A percentile compares a stretch with the other conserved stretches of the same genome.
phyloP scores from a whole-genome alignment of 2,113 vertebrate species.

The Eudyptes chrysolophus region DNA sequence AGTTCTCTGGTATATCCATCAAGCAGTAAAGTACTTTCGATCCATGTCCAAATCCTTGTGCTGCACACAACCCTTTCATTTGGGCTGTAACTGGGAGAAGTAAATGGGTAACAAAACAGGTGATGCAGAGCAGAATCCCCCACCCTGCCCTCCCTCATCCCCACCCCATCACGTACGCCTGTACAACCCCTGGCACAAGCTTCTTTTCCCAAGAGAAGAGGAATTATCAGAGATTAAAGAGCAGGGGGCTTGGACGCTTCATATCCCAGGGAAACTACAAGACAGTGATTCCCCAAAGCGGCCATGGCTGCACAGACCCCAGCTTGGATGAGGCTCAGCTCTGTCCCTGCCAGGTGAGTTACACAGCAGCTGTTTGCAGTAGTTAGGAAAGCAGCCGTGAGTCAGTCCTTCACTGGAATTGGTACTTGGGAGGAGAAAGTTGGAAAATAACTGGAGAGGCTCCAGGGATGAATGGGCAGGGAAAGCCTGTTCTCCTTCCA shows the following conservation, averaged over 20 bases:
- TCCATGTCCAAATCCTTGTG: not conserved
- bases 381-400: not conserved
- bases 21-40: not conserved
- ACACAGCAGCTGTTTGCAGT: not conserved
- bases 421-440: not conserved
- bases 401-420: not conserved
- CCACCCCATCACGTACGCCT: accelerated
- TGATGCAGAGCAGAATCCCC: not conserved
- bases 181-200: not conserved
- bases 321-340: not conserved
- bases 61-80: not conserved
- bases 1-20: not conserved
- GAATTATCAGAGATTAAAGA: not conserved
- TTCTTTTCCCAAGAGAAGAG: not conserved
- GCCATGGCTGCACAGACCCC: not conserved
- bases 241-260: not conserved
- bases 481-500: slow-evolving; percentile 19
- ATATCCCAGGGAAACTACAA: not conserved
- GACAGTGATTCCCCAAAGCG: not conserved
- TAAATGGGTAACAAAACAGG: not conserved
- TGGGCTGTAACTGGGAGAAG: not conserved
- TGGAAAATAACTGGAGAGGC: slow-evolving; percentile 16
- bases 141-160: not conserved
- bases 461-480: slow-evolving; percentile 13
- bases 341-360: not conserved